phyloP scores from a whole-genome alignment of 2,113 vertebrate species.

The Eclectus roratus region DNA sequence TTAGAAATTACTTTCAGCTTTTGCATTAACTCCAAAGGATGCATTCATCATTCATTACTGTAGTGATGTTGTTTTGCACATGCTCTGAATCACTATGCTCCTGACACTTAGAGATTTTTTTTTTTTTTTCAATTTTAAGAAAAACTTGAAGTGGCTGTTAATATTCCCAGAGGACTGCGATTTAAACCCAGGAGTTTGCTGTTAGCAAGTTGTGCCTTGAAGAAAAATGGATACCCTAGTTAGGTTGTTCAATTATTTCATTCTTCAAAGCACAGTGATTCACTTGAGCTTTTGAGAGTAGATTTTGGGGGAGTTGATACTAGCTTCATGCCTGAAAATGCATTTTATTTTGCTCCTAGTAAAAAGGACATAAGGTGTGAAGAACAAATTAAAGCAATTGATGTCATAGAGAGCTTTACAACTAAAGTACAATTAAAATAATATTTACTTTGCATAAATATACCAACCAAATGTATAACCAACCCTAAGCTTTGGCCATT shows the following conservation, averaged over 20 bases:
- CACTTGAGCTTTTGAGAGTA: neutral
- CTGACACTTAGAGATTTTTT: neutral
- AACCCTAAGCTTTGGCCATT: neutral
- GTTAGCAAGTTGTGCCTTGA: neutral
- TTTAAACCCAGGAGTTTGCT: neutral
- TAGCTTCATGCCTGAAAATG: neutral
- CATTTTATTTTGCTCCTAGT: neutral
- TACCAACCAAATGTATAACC: neutral
- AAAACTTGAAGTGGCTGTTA: neutral
- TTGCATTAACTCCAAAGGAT: neutral
- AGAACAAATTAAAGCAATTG: neutral
- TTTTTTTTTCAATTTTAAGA: neutral
- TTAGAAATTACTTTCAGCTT: conserved; percentile 16
- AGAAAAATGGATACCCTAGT: neutral
- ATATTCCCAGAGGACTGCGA: neutral
- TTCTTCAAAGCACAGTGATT: neutral
- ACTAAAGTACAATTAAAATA: neutral
- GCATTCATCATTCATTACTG: neutral
- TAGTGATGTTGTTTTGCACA: neutral
- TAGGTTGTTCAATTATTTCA: neutral
- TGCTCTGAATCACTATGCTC: neutral
- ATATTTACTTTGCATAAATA: neutral
- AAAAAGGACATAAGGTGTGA: neutral
- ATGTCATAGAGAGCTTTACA: neutral
- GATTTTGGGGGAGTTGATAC: neutral